A percentile compares a stretch with the other conserved stretches of the same genome.
These are phyloP conservation scores for Dermatophagoides farinae DNA, from an alignment of 1,140 invertebrate genomes.

Conservation along the genomic window DNA sequence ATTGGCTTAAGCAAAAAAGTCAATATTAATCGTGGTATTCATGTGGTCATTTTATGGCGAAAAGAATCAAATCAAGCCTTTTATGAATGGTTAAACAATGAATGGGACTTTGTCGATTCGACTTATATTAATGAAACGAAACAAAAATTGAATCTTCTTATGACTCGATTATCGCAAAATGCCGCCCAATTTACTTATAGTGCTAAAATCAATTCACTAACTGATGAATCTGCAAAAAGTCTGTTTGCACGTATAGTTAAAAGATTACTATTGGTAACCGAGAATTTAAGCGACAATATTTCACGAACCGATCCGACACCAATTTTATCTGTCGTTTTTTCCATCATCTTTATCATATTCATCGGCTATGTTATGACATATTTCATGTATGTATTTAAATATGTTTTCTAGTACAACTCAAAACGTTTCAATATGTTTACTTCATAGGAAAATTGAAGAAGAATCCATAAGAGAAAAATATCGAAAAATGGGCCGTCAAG, in stretches of 20 bases:
- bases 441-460: constrained; percentile 48
- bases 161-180: constrained; percentile 45
- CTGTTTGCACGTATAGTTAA: constrained; percentile 46
- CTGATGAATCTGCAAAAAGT: constrained; percentile 48
- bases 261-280: constrained; percentile 43
- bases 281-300: constrained; percentile 45
- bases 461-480: constrained; percentile 40
- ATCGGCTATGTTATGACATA: constrained; percentile 73
- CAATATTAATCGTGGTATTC: constrained; percentile 24
- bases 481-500: constrained; percentile 17
- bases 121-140: constrained; percentile 45
- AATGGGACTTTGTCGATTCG: constrained; percentile 33
- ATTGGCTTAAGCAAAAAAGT: constrained; percentile 26
- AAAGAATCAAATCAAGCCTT: constrained; percentile 58
- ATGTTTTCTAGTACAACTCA: not conserved
- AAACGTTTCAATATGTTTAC: not conserved
- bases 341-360: constrained; percentile 52
- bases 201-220: constrained; percentile 22
- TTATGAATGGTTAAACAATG: constrained; percentile 63
- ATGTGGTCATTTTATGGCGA: constrained; percentile 69
- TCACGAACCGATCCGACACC: constrained; percentile 60
- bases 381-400: constrained; percentile 40
- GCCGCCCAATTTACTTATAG: constrained; percentile 34
- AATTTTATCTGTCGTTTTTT: constrained; percentile 53
- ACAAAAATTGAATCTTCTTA: constrained; percentile 43